These are phyloP conservation scores for Eriosoma lanigerum DNA, from an alignment of 1,140 invertebrate genomes.

Conservation along the genomic window DNA sequence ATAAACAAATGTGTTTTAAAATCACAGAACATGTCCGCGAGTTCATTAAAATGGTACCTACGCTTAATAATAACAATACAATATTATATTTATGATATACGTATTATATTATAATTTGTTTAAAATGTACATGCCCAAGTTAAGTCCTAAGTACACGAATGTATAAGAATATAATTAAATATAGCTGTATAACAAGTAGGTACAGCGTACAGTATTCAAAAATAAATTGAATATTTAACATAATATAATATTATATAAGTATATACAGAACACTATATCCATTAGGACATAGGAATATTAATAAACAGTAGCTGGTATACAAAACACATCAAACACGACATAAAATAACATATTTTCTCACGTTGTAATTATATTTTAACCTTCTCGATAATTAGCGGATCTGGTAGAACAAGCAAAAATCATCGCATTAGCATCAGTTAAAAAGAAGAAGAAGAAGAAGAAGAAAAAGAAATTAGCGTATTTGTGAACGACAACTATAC, in stretches of 20 bases:
- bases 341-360: background rate
- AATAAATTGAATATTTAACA: conserved; percentile 14
- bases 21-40: background rate
- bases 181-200: too few relatives aligned
- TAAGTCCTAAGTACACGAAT: too few relatives aligned
- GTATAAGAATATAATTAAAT: too few relatives aligned
- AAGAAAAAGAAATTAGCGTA: background rate
- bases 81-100: too few relatives aligned
- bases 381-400: conserved; percentile 25
- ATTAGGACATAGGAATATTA: too few relatives aligned
- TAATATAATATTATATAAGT: background rate
- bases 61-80: background rate
- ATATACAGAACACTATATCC: too few relatives aligned
- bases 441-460: background rate
- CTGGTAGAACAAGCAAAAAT: background rate
- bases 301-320: background rate
- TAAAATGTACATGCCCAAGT: too few relatives aligned
- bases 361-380: conserved; percentile 12
- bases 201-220: background rate
- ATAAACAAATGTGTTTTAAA: background rate
- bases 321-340: background rate
- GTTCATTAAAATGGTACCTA: background rate
- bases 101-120: too few relatives aligned
- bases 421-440: background rate
- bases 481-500: background rate